phyloP scores from a whole-genome alignment of 2,113 vertebrate genomes.

The Oplegnathus fasciatus region DNA sequence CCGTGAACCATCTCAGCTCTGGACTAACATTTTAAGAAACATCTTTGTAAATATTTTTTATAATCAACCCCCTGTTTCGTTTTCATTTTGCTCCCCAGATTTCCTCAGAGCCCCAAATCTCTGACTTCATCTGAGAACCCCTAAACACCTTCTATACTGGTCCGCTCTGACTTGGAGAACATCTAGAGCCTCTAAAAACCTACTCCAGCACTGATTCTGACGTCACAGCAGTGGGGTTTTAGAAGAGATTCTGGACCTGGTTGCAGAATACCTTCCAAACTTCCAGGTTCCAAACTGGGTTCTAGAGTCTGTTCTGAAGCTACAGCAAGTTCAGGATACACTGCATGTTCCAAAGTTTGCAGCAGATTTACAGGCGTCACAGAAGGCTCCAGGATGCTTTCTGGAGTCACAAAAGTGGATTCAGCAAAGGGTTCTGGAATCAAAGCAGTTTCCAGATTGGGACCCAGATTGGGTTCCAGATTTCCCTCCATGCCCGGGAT shows the following conservation, averaged over 20 bases:
- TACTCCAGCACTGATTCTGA: background rate
- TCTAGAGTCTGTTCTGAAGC: background rate
- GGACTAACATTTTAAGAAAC: background rate
- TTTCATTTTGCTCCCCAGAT: background rate
- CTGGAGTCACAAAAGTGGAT: background rate
- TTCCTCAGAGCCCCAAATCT: no score
- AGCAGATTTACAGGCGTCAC: background rate
- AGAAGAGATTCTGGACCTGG: background rate
- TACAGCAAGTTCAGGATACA: background rate
- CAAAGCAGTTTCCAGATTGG: background rate
- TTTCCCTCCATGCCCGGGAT: background rate
- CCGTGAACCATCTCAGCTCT: background rate
- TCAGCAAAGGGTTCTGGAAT: background rate
- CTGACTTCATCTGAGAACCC: accelerated
- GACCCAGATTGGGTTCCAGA: background rate
- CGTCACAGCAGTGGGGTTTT: background rate
- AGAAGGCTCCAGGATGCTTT: background rate
- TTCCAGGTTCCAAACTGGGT: background rate
- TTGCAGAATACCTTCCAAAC: background rate
- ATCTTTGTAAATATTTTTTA: background rate
- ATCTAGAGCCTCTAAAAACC: background rate
- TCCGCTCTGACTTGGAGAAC: background rate
- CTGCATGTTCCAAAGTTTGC: accelerated
- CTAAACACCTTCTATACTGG: accelerated
- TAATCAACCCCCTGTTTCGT: background rate